Base-by-base conservation (phyloP, 2,888 invertebrate genomes). In the Cyaniris semiargus region DNA sequence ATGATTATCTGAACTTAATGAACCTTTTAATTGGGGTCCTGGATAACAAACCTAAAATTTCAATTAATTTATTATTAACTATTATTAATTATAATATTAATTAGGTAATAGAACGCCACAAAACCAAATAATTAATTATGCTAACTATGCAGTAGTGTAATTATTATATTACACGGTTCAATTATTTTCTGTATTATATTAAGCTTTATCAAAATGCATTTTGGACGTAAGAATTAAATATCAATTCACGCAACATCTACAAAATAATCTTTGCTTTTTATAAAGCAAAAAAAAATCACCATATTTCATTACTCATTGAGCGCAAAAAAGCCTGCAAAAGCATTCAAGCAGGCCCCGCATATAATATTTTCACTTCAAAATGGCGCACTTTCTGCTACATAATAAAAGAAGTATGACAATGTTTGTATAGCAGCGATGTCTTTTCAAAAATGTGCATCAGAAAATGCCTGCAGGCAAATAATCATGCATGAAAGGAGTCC, bases 381-480 rank as follows among this genome's bases (percentile, higher is more conserved):
- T 71, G 66, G 66, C 66, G 66, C 66, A 31, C 27, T 66, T 66
- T 66, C 66, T 66, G 38, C 71, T n/a, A 71, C 71, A 71, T 38
- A 34, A 71, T 71, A 71, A 71, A 71, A 38, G 71, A 38, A 71
- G 34, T 71, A 71, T 71, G 38, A 71, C 38, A 71, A 71, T 71
- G 71, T 71, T 34, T 71, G 71, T 71, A 38, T 71, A 71, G 21
- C 5, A 38, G 38, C 71, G 71, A 34, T 38, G 71, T 38, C 71
- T 71, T 71, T 71, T 71, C 71, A 71, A 71, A 71, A 71, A 34
- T 38, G 34, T 38, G 38, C 21, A 71, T 8, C 71, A 71, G 71
- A 71, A 71, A 71, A 34, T 38, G 71, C 71, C 71, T 71, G 10
- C 71, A 38, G 71, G 71, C 71, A 71, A 71, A 71, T 71, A 71